These are phyloP conservation scores for Cyanistes caeruleus DNA, from an alignment of 2,113 vertebrate genomes.

Conservation along the genomic window DNA sequence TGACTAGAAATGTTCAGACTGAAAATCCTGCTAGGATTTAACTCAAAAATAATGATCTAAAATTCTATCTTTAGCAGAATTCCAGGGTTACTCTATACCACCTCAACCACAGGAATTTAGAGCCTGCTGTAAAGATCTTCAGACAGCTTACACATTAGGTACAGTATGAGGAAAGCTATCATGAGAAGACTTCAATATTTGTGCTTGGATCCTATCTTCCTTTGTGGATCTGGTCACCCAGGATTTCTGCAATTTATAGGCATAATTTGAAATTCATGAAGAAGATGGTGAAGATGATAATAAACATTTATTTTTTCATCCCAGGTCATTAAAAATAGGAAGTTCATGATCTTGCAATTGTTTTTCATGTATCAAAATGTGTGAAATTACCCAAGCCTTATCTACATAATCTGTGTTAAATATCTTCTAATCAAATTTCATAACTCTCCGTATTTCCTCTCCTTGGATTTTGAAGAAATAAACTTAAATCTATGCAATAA, in stretches of 20 bases:
- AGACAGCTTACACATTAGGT: neutral
- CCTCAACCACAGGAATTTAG: neutral
- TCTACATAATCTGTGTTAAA: neutral
- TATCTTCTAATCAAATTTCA: neutral
- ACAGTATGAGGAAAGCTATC: neutral
- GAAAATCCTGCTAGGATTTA: neutral
- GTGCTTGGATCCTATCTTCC: neutral
- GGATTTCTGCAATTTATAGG: neutral
- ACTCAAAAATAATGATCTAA: neutral
- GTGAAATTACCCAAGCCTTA: neutral
- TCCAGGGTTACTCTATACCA: neutral
- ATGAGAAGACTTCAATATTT: neutral
- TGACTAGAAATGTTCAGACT: neutral
- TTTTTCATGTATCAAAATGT: neutral
- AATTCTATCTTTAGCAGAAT: neutral
- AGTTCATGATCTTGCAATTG: neutral
- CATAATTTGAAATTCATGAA: neutral
- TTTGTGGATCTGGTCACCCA: neutral
- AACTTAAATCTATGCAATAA: neutral
- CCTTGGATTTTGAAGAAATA: neutral
- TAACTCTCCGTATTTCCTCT: neutral
- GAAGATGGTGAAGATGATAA: neutral
- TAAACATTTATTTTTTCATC: neutral
- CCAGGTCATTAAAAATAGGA: neutral
- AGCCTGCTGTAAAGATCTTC: neutral